phyloP scores from a whole-genome alignment of 2,888 invertebrate species.

The Catocala sponsa region DNA sequence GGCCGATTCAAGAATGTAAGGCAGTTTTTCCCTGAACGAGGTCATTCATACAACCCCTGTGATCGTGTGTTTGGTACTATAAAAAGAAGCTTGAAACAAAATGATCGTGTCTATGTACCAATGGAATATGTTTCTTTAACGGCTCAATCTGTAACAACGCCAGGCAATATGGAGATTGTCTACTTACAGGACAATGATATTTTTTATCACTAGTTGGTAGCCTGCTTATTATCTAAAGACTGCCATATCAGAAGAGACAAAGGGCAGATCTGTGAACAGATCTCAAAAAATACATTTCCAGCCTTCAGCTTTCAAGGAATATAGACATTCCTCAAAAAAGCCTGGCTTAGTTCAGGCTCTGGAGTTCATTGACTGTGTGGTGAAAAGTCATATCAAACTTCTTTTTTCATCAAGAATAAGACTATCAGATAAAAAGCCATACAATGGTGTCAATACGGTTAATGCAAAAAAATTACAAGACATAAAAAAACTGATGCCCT shows the following conservation, averaged over 20 bases:
- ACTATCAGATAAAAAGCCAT: too few species aligned
- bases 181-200: slow-evolving; percentile 3
- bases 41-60: not conserved
- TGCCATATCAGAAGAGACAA: slow-evolving; percentile 6
- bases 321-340: not conserved
- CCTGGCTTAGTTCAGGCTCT: not conserved
- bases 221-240: slow-evolving; percentile 3
- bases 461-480: too few species aligned
- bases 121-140: not conserved
- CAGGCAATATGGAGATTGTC: not conserved
- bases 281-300: slow-evolving; percentile 8
- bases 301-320: slow-evolving; percentile 7
- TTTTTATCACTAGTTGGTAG: slow-evolving; percentile 2
- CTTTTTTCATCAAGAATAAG: too few species aligned
- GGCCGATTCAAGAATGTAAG: slow-evolving; percentile 1
- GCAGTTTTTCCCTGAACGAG: not conserved
- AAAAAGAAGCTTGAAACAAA: not conserved
- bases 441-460: too few species aligned
- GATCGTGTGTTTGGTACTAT: not conserved
- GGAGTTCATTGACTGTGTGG: not conserved
- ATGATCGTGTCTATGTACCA: not conserved
- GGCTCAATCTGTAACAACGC: not conserved
- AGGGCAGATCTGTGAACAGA: slow-evolving; percentile 4
- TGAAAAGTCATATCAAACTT: too few species aligned
- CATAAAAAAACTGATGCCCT: too few species aligned